Conservation (phyloP, 2,113 vertebrate genomes). For the Colaptes auratus region DNA sequence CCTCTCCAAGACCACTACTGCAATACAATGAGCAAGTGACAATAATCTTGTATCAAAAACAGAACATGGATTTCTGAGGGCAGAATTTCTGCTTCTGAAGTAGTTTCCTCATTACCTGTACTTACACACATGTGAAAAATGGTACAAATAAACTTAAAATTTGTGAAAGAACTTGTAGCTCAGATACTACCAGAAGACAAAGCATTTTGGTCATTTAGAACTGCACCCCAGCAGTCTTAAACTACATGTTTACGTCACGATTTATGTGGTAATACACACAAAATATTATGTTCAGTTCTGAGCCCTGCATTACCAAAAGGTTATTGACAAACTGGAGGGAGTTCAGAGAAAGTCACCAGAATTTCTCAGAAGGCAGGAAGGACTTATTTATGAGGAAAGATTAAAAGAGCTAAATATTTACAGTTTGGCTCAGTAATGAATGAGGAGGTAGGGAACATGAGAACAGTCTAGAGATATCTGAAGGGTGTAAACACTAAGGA, state of each 20-base stretch:
- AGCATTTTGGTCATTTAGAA: neutral
- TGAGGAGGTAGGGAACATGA: constrained; percentile 53
- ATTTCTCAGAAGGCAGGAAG: constrained; percentile 63
- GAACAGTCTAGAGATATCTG: constrained; percentile 38
- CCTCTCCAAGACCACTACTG: neutral
- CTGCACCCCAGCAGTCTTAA: neutral
- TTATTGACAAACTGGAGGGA: constrained; percentile 60
- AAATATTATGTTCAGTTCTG: neutral
- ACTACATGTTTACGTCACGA: neutral
- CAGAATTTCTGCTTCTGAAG: neutral
- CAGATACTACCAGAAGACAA: neutral
- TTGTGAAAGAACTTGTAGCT: neutral
- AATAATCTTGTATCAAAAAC: neutral
- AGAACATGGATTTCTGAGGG: neutral
- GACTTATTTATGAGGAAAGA: constrained; percentile 58
- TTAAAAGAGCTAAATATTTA: constrained; percentile 64
- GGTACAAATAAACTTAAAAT: neutral
- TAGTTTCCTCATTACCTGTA: neutral
- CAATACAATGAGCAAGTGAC: neutral
- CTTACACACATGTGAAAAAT: neutral
- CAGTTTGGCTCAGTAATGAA: constrained; percentile 46
- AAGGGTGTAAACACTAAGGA: constrained; percentile 43
- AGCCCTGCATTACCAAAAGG: neutral
- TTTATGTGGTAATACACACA: neutral
- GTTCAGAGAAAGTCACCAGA: constrained; percentile 47